phyloP scores from a whole-genome alignment of 2,113 vertebrate species.

The Apus apus region DNA sequence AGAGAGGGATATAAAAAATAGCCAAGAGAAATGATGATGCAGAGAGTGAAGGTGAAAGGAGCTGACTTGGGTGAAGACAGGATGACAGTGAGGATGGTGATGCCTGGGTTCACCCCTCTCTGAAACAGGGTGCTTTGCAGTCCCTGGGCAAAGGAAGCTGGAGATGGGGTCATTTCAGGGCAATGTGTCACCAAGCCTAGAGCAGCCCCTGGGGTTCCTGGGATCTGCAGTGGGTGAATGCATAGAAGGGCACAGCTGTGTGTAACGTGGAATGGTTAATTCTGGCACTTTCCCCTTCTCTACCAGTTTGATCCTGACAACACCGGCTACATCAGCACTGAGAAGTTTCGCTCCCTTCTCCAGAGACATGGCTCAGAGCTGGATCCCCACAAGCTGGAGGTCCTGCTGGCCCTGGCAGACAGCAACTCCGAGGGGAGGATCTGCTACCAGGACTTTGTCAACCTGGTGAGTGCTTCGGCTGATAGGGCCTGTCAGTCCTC shows the following conservation, averaged over 20 bases:
- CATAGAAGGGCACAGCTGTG: neutral
- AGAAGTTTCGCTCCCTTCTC: conserved; percentile 91
- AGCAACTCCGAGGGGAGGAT: conserved; percentile 92
- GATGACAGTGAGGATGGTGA: neutral
- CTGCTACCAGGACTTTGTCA: conserved; percentile 97
- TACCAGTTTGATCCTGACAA: conserved; percentile 91
- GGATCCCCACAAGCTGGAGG: conserved; percentile 95
- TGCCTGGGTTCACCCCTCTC: neutral
- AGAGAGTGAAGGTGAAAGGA: neutral
- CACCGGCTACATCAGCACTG: conserved; percentile 94
- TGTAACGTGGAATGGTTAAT: neutral
- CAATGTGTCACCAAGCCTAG: neutral
- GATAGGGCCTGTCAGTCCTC: neutral
- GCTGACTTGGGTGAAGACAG: neutral
- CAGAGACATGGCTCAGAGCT: conserved; percentile 89
- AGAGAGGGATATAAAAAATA: neutral
- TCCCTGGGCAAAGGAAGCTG: neutral
- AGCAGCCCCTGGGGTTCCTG: neutral
- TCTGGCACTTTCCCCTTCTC: conserved; percentile 12
- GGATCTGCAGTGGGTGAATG: neutral
- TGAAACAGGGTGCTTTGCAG: neutral
- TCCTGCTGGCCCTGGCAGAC: conserved; percentile 92
- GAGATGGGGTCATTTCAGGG: neutral
- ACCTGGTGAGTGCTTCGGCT: conserved; percentile 85
- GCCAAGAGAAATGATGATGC: neutral